These are phyloP conservation scores for Bradynema listronoti DNA, from an alignment of 1,140 invertebrate genomes.

Conservation along the genomic window DNA sequence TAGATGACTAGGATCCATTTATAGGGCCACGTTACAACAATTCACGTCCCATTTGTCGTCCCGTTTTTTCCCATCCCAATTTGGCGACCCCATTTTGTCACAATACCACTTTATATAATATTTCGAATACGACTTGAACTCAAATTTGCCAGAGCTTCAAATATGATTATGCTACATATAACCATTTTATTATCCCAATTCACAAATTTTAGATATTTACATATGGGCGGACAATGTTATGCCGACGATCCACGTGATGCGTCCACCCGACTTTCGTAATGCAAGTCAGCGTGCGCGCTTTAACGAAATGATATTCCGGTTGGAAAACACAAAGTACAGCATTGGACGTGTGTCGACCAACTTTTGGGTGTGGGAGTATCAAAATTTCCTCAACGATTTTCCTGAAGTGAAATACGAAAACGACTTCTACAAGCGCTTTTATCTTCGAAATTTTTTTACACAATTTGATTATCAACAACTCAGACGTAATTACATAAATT, in stretches of 20 bases:
- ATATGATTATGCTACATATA: too few species aligned
- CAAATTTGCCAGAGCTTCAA: too few species aligned
- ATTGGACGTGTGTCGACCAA: slow-evolving; percentile 57
- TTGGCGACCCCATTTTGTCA: too few species aligned
- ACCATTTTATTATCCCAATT: too few species aligned
- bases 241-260: slow-evolving; percentile 57
- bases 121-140: too few species aligned
- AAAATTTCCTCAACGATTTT: slow-evolving; percentile 56
- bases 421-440: slow-evolving; percentile 54
- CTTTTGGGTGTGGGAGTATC: slow-evolving; percentile 58
- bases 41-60: too few species aligned
- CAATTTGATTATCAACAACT: slow-evolving; percentile 57
- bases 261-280: slow-evolving; percentile 50
- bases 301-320: slow-evolving; percentile 52
- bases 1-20: too few species aligned
- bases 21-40: too few species aligned
- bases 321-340: slow-evolving; percentile 53
- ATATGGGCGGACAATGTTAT: slow-evolving; percentile 58
- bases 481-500: slow-evolving; percentile 38
- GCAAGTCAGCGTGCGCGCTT: slow-evolving; percentile 29
- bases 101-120: too few species aligned
- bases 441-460: slow-evolving; percentile 50
- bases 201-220: slow-evolving; percentile 55
- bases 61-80: too few species aligned
- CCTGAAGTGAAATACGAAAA: slow-evolving; percentile 49